phyloP scores from a whole-genome alignment of 2,888 invertebrate genomes.

The Synanthedon formicaeformis region DNA sequence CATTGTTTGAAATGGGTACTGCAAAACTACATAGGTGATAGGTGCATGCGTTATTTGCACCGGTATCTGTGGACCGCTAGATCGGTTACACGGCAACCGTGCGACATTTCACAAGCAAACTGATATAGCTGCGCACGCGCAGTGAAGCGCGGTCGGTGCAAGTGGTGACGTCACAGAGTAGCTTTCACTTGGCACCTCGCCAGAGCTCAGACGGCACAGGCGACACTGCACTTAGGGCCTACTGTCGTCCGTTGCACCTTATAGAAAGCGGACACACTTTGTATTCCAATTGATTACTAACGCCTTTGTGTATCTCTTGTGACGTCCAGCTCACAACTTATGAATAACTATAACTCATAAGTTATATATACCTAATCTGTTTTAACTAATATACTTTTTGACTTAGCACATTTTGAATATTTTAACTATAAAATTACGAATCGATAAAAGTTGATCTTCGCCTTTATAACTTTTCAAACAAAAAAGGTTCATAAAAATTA shows the following conservation, averaged over 20 bases:
- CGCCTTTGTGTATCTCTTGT: background rate
- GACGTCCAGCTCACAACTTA: too few relatives aligned
- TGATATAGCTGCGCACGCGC: slow-evolving; percentile 6
- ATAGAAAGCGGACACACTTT: slow-evolving; percentile 40
- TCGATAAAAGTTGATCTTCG: too few relatives aligned
- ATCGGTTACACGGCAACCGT: background rate
- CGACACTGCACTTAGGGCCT: slow-evolving; percentile 5
- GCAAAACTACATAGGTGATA: too few relatives aligned
- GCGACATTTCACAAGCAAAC: background rate
- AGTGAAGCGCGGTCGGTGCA: slow-evolving; percentile 30
- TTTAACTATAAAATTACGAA: too few relatives aligned
- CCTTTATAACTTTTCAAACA: too few relatives aligned
- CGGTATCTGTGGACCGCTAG: background rate
- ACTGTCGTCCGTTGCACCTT: slow-evolving; percentile 30
- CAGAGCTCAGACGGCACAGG: slow-evolving; percentile 3
- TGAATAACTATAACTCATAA: too few relatives aligned
- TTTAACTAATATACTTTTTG: too few relatives aligned
- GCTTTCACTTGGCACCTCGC: slow-evolving; percentile 39
- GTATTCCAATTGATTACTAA: slow-evolving; percentile 20
- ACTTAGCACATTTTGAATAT: too few relatives aligned
- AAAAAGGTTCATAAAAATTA: too few relatives aligned
- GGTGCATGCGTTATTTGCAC: background rate
- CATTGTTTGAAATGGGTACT: too few relatives aligned
- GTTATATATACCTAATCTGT: too few relatives aligned
- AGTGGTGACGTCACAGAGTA: slow-evolving; percentile 39